Evolutionary conservation across 2,888 invertebrate genomes (phyloP), one percentile per base, ranked within the genome.

Genomic region (Cheilosia pagana): DNA sequence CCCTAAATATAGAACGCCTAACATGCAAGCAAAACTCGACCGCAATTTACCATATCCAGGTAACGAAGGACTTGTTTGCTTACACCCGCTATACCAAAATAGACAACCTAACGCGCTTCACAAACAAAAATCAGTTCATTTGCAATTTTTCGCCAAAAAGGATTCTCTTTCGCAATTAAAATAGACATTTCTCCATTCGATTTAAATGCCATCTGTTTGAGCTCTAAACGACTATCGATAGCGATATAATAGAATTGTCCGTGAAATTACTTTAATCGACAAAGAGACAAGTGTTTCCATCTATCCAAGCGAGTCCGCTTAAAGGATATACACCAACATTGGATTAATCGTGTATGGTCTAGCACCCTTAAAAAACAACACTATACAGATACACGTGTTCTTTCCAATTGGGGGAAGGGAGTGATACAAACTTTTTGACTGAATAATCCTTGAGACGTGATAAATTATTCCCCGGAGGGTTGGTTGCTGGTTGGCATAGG

Each of bases 391-490:
- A 87, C 88, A 88, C 88, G 88, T 88, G 88, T 87, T 78, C 71
- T 52, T 63, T 14, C 3, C 8, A 28, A 12, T 16, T 19, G n/a
- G 25, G 31, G 16, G 57, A 21, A 52, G 63, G 67, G 87, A 70
- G 81, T 76, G 86, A 81, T 60, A 70, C 35, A 65, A 90, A 88
- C 89, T 90, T 90, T 88, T 90, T 90, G 89, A 90, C 90, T 90
- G 89, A 88, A 88, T 91, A 90, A 90, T 90, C 90, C 89, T 72
- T 85, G 87, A 87, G 88, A 89, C 89, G 90, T 91, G 91, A 91
- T 91, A 90, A 91, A 91, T 91, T 89, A 89, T 89, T 89, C 91
- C 91, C 91, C 87, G 86, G 91, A 90, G 91, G 89, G 88, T 90
- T n/a, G n/a, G n/a, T n/a, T n/a, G n/a, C n/a, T n/a, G n/a, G n/a